These are phyloP conservation scores for Eciton burchellii DNA, from an alignment of 1,140 invertebrate genomes.

Conservation along the genomic window DNA sequence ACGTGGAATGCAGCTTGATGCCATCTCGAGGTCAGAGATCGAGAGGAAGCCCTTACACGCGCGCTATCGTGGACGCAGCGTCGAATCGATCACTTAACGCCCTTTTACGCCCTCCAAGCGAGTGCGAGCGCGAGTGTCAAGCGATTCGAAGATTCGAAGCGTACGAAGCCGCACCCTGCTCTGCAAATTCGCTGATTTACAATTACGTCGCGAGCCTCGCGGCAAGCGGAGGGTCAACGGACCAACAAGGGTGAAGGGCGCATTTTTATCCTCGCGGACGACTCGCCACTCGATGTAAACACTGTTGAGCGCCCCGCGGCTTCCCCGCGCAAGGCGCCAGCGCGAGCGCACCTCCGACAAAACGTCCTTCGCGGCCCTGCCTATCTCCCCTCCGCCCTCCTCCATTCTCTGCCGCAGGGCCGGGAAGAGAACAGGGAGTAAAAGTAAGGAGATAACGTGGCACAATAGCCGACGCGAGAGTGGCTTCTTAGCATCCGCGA, in stretches of 20 bases:
- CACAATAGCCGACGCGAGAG: slow-evolving; percentile 75
- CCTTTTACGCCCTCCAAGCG: neutral
- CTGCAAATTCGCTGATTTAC: neutral
- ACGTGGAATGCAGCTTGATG: slow-evolving; percentile 56
- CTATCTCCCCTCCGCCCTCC: slow-evolving; percentile 25
- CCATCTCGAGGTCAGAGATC: slow-evolving; percentile 55
- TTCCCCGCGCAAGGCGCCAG: slow-evolving; percentile 28
- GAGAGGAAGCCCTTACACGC: slow-evolving; percentile 18
- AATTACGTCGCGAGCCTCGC: neutral
- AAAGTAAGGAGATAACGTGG: slow-evolving; percentile 68
- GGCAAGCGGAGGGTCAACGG: neutral
- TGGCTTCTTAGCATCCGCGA: slow-evolving; percentile 81
- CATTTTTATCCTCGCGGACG: neutral
- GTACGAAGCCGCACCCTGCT: too few species aligned
- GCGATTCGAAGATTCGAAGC: too few species aligned
- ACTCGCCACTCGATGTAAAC: slow-evolving; percentile 35
- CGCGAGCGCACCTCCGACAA: slow-evolving; percentile 51
- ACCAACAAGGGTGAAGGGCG: too few species aligned
- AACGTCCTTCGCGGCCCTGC: slow-evolving; percentile 2
- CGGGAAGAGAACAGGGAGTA: slow-evolving; percentile 1
- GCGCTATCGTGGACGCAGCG: slow-evolving; percentile 5
- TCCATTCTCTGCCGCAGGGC: slow-evolving; percentile 40
- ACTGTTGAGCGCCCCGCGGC: slow-evolving; percentile 13
- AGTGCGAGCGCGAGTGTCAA: too few species aligned
- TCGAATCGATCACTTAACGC: slow-evolving; percentile 42